Conservation (phyloP, 2,797 vertebrate genomes). For the Eulemur rubriventer region DNA sequence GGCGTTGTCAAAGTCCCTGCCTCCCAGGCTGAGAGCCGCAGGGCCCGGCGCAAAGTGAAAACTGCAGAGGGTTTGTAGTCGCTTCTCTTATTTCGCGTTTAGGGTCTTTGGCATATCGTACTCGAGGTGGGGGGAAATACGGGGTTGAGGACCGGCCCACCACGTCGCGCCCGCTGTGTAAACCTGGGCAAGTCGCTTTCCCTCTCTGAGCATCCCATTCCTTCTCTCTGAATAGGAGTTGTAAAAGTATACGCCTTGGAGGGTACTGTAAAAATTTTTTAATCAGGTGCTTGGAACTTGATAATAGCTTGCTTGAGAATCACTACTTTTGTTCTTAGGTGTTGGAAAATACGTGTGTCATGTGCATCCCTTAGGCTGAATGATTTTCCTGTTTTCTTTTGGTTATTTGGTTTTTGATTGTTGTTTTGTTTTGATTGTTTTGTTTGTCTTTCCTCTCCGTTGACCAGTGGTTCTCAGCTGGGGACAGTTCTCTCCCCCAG, state of each 20-base stretch:
- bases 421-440: neutral
- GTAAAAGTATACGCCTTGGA: neutral
- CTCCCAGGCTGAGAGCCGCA: neutral
- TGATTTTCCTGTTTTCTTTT: neutral
- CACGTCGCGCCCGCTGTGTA: neutral
- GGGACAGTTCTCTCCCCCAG: neutral
- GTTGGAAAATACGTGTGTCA: neutral
- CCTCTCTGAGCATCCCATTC: neutral
- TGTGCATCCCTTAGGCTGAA: neutral
- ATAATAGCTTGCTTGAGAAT: neutral
- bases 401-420: neutral
- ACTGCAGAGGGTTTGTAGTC: neutral
- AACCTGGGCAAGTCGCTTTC: neutral
- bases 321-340: neutral
- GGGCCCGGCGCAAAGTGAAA: neutral
- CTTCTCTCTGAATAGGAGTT: neutral
- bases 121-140: neutral
- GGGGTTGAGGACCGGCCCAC: neutral
- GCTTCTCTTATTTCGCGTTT: neutral
- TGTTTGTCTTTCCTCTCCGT: neutral
- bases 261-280: too few relatives aligned
- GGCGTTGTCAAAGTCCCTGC: neutral
- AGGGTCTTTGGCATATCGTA: neutral
- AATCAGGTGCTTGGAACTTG: neutral
- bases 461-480: neutral